Evolutionary conservation across 2,113 vertebrate species (phyloP).

Genomic region (Chlamydotis undulata): DNA sequence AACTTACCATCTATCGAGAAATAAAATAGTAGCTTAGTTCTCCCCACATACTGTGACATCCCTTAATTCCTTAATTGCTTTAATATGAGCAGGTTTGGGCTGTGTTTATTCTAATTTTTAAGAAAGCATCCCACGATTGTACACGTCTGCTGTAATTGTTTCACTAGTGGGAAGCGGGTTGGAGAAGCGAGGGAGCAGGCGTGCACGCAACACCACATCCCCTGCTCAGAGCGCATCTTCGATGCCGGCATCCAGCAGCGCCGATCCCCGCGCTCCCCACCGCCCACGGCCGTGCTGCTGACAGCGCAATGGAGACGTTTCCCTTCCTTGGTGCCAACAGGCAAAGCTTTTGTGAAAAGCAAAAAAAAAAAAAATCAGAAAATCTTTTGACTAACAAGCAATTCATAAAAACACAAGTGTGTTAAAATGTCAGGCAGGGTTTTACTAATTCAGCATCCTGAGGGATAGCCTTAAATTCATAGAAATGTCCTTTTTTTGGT

Average conservation of each 20-base stretch:
- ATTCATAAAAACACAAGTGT: neutral
- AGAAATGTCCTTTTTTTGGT: neutral
- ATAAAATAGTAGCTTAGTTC: neutral
- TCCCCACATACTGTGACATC: neutral
- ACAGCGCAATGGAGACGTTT: neutral
- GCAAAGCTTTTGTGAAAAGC: neutral
- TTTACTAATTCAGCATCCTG: neutral
- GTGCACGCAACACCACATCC: neutral
- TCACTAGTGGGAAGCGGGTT: neutral
- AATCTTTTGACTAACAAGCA: neutral
- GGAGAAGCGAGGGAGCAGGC: neutral
- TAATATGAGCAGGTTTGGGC: neutral
- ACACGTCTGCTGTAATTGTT: neutral
- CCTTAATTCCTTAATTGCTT: slow-evolving; percentile 44
- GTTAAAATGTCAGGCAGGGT: neutral
- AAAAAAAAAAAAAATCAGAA: neutral
- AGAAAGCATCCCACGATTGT: rapidly evolving
- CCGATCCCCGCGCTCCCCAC: neutral
- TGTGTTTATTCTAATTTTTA: neutral
- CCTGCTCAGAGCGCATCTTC: neutral
- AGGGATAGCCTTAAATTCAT: slow-evolving; percentile 4
- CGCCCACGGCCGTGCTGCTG: neutral
- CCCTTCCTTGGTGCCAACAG: rapidly evolving
- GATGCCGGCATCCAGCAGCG: no score
- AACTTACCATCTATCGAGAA: neutral